Percentiles rank a stretch among this genome's conserved stretches.
These are phyloP conservation scores for Ferdinandea cuprea DNA, from an alignment of 2,888 invertebrate genomes.

Conservation along the genomic window DNA sequence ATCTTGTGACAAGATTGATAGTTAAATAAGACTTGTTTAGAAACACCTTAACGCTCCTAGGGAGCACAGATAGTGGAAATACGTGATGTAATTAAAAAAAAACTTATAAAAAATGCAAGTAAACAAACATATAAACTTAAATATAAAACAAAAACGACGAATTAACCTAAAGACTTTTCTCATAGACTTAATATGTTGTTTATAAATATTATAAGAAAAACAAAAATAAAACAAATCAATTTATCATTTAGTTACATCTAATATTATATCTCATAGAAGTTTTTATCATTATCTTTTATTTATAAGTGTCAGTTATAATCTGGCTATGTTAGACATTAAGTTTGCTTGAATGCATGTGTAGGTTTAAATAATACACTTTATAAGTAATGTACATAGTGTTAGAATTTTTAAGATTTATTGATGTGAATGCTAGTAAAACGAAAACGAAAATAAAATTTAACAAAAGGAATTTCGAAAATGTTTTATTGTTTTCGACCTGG, in stretches of 20 bases:
- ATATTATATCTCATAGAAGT: too few species aligned
- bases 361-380: conserved; percentile 19
- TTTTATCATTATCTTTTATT: conserved; percentile 2
- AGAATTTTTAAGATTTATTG: conserved; percentile 38
- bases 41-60: conserved; percentile 60
- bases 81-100: conserved; percentile 52
- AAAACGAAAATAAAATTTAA: conserved; percentile 35
- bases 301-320: conserved; percentile 11
- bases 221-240: not conserved
- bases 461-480: not conserved
- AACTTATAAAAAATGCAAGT: conserved; percentile 16
- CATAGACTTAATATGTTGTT: conserved; percentile 72
- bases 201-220: conserved; percentile 27
- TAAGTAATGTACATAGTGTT: conserved; percentile 59
- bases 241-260: not conserved
- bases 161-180: conserved; percentile 70
- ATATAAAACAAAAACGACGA: conserved; percentile 31
- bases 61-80: conserved; percentile 41
- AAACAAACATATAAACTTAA: conserved; percentile 3
- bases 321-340: conserved; percentile 6
- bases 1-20: conserved; percentile 34
- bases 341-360: conserved; percentile 44
- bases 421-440: conserved; percentile 58
- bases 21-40: conserved; percentile 13
- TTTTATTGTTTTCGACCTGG: not conserved